Evolutionary conservation across 2,113 vertebrate genomes (phyloP).

Genomic region (Hiodon tergisus): DNA sequence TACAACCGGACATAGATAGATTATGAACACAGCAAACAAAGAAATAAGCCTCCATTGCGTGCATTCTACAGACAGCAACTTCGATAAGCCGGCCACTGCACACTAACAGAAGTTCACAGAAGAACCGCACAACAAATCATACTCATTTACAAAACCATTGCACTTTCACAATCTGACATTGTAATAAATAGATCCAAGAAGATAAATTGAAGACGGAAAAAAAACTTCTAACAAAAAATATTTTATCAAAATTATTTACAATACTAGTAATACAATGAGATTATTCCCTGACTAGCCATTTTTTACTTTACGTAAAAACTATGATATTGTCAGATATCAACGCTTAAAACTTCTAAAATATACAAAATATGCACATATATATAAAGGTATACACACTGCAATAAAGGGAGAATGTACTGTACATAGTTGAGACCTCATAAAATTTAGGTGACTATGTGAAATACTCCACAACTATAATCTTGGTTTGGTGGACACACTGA

Average conservation of each 20-base stretch:
- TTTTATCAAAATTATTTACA: constrained; percentile 35
- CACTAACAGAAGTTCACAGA: not conserved
- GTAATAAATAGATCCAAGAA: constrained; percentile 95
- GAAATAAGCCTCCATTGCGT: constrained; percentile 37
- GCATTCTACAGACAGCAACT: constrained; percentile 40
- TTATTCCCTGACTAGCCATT: constrained; percentile 23
- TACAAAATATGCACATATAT: not conserved
- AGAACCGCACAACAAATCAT: constrained; percentile 13
- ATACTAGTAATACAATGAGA: constrained; percentile 46
- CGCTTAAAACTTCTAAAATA: not conserved
- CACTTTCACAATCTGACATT: constrained; percentile 77
- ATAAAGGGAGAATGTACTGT: not conserved
- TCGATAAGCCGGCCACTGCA: constrained; percentile 2
- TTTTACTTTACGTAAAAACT: not conserved
- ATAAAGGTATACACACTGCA: not conserved
- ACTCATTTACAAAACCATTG: constrained; percentile 66
- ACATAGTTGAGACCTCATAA: not conserved
- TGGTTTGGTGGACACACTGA: not conserved
- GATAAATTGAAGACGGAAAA: constrained; percentile 50
- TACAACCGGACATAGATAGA: constrained; percentile 35
- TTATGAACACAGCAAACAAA: constrained; percentile 42
- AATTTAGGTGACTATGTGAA: not conserved
- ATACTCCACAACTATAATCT: not conserved
- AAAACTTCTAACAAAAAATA: constrained; percentile 36
- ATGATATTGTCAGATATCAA: not conserved